Evolutionary conservation across 2,113 vertebrate species (phyloP).

Genomic region (Pelvicachromis taeniatus): DNA sequence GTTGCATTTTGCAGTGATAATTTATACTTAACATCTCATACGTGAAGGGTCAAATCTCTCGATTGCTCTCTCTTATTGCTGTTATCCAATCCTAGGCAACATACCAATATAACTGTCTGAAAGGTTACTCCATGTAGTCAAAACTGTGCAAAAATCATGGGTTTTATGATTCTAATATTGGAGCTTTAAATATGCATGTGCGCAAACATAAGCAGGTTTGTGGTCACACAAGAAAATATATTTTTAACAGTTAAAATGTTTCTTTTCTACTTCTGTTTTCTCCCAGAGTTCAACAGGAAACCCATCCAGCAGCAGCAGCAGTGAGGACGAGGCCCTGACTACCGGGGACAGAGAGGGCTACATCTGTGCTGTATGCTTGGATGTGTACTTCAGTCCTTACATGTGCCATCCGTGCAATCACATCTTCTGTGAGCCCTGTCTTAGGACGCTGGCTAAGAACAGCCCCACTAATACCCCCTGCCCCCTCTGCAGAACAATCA

Average conservation of each 20-base stretch:
- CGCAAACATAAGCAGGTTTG: background rate
- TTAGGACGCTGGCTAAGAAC: slow-evolving; percentile 92
- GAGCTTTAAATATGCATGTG: background rate
- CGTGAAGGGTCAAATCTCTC: background rate
- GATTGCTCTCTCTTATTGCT: background rate
- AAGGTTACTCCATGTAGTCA: background rate
- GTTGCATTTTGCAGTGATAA: background rate
- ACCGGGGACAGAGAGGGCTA: slow-evolving; percentile 77
- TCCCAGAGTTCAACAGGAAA: slow-evolving; percentile 66
- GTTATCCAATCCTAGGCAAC: background rate
- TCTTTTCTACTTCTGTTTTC: background rate
- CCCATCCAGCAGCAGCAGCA: slow-evolving; percentile 45
- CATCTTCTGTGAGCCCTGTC: slow-evolving; percentile 95
- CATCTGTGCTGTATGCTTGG: slow-evolving; percentile 92
- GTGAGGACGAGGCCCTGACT: slow-evolving; percentile 46
- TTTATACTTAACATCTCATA: background rate
- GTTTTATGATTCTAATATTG: background rate
- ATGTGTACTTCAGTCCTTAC: slow-evolving; percentile 94
- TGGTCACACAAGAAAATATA: background rate
- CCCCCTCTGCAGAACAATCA: slow-evolving; percentile 88
- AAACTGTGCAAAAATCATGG: background rate
- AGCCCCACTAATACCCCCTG: slow-evolving; percentile 87
- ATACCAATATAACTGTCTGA: background rate
- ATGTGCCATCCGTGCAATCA: slow-evolving; percentile 95
- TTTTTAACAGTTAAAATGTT: background rate